These are phyloP conservation scores for Burhinus bistriatus DNA, from an alignment of 2,113 vertebrate species.

Conservation along the genomic window DNA sequence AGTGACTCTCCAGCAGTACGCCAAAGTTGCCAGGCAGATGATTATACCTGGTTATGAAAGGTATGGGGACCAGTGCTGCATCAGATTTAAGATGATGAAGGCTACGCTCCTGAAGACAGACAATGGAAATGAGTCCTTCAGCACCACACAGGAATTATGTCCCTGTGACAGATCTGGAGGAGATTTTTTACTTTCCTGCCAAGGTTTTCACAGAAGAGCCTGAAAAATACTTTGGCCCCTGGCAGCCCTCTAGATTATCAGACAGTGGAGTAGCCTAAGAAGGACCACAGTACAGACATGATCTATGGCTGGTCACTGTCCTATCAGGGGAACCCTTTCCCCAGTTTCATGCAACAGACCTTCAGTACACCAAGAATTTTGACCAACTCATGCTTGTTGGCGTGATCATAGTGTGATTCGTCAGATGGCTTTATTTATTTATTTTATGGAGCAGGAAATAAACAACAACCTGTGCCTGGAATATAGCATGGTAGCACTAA, in stretches of 20 bases:
- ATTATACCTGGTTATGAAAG: background rate
- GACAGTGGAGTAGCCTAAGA: background rate
- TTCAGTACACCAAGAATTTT: background rate
- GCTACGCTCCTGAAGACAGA: background rate
- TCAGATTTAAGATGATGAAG: background rate
- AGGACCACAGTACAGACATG: background rate
- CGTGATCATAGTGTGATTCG: background rate
- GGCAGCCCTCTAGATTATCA: accelerated
- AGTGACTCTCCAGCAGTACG: background rate
- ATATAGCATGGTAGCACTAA: background rate
- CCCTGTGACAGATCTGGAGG: background rate
- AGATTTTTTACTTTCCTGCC: background rate
- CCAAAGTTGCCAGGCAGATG: background rate
- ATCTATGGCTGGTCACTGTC: background rate
- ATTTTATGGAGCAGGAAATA: background rate
- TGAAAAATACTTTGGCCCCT: background rate
- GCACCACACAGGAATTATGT: background rate
- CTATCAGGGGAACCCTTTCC: accelerated
- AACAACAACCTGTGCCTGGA: background rate
- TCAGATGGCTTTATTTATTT: background rate
- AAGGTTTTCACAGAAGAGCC: background rate
- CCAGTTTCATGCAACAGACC: background rate
- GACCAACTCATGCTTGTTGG: accelerated
- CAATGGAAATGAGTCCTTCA: background rate
- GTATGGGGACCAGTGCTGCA: accelerated